These are phyloP conservation scores for Tympanuchus pallidicinctus DNA, from an alignment of 2,113 vertebrate species.

Conservation along the genomic window DNA sequence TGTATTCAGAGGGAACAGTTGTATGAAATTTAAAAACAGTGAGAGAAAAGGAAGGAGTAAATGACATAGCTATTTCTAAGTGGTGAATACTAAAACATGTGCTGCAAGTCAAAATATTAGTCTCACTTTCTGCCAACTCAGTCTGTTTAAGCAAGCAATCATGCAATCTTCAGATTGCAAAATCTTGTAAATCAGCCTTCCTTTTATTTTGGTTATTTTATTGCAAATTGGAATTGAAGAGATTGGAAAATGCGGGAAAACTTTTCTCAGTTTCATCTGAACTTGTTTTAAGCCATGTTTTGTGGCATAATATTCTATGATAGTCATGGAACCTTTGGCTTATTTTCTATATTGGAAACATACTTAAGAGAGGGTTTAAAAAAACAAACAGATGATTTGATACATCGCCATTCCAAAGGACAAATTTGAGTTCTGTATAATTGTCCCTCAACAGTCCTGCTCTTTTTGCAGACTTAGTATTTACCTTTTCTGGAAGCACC, in stretches of 20 bases:
- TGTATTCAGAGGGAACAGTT: background rate
- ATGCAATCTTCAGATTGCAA: background rate
- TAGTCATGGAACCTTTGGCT: background rate
- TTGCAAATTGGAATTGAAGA: background rate
- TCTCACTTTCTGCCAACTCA: background rate
- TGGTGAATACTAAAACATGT: background rate
- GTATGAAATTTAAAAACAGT: background rate
- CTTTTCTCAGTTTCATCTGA: background rate
- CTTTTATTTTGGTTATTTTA: background rate
- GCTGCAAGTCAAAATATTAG: background rate
- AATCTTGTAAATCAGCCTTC: background rate
- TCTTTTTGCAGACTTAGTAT: background rate
- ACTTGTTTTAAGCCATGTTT: background rate
- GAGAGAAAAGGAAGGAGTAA: background rate
- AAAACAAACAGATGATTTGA: background rate
- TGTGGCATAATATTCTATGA: fast-evolving
- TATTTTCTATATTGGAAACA: background rate
- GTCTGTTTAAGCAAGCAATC: background rate
- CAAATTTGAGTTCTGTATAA: background rate
- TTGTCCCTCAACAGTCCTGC: background rate
- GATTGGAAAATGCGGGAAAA: background rate
- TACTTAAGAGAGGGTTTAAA: background rate
- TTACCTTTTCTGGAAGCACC: background rate
- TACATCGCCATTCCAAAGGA: background rate
- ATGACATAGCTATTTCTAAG: background rate